A percentile compares a stretch with the other conserved stretches of the same genome.
These are phyloP conservation scores for Sabatieria punctata DNA, from an alignment of 2,888 invertebrate genomes.

Conservation along the genomic window DNA sequence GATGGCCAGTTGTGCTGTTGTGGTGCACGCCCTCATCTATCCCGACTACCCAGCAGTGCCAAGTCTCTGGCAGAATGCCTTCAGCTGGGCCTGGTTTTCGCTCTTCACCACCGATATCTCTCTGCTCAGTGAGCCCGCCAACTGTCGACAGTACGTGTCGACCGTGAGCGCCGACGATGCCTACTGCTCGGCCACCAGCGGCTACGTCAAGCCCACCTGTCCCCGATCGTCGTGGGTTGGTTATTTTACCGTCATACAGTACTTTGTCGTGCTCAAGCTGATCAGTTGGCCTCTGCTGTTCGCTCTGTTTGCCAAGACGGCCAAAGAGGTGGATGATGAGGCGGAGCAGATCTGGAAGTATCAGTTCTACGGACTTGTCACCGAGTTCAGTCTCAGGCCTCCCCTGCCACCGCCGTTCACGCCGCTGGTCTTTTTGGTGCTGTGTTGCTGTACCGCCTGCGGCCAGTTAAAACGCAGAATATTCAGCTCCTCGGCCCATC, in stretches of 20 bases:
- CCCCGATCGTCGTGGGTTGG: constrained; percentile 16
- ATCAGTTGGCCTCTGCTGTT: constrained; percentile 31
- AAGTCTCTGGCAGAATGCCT: constrained; percentile 27
- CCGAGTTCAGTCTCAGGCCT: constrained; percentile 29
- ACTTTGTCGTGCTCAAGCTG: constrained; percentile 24
- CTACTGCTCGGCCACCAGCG: neutral
- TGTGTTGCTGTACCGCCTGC: neutral
- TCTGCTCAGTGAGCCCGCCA: constrained; percentile 7
- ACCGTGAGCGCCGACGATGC: neutral
- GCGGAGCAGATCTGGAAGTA: constrained; percentile 32
- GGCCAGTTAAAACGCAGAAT: neutral
- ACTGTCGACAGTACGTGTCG: constrained; percentile 3
- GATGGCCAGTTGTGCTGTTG: constrained; percentile 21
- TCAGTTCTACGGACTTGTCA: constrained; percentile 30
- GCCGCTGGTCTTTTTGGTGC: constrained; percentile 11
- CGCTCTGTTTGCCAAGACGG: constrained; percentile 29
- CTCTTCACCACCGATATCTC: constrained; percentile 35
- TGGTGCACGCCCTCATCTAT: constrained; percentile 36
- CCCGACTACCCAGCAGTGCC: constrained; percentile 33
- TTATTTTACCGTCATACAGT: constrained; percentile 23
- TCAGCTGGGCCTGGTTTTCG: constrained; percentile 35
- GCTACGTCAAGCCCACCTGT: constrained; percentile 14
- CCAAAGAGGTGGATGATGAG: constrained; percentile 27
- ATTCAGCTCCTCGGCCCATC: too few species aligned
- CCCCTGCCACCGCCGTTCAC: constrained; percentile 32